Evolutionary conservation across 2,797 vertebrate genomes (phyloP), one percentile per base, ranked within the genome.

Genomic region (Macroramphosus scolopax): DNA sequence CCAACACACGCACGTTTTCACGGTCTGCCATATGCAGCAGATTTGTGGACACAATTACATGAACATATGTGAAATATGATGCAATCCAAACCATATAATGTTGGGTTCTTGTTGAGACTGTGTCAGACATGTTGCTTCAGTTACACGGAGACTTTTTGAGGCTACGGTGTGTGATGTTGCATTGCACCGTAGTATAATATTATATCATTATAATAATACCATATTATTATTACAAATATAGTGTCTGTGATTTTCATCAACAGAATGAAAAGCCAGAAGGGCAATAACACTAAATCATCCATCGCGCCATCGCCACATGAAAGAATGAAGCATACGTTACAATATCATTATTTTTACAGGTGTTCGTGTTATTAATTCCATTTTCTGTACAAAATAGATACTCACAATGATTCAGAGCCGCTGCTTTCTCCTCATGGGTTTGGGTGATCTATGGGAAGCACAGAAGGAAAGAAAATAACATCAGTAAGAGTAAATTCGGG

Each of bases 391-490:
- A 8, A 17, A 14, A 31, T 26, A 14, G 33, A 10, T 62, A 66
- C 62, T 70, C 37, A 70, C 43, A 48, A 9, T 18, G 35, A 5
- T n/a, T n/a, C n/a, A n/a, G 34, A 12, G 17, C 12, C 22, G 26
- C 31, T 13, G 4, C 49, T 47, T 17, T 11, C 2, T 30, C 17
- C 13, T 36, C n/a, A 30, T 42, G 25, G n/a, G n/a, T n/a, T n/a
- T n/a, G n/a, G n/a, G n/a, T 34, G 17, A 38, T 38, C 60, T 68
- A 36, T 35, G 10, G 30, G 53, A 46, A 55, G n/a, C n/a, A n/a
- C n/a, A n/a, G n/a, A 30, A 43, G 6, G 55, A 30, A 28, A 7
- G 4, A 31, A 32, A 36, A 47, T 3, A 20, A 6, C 5, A 17
- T 63, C 36, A 57, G 16, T 38, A 1, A 6, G 3, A 2, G 10